Percentiles rank a stretch among this genome's conserved stretches.
phyloP scores from a whole-genome alignment of 2,797 vertebrate genomes.

The Florisuga fusca region DNA sequence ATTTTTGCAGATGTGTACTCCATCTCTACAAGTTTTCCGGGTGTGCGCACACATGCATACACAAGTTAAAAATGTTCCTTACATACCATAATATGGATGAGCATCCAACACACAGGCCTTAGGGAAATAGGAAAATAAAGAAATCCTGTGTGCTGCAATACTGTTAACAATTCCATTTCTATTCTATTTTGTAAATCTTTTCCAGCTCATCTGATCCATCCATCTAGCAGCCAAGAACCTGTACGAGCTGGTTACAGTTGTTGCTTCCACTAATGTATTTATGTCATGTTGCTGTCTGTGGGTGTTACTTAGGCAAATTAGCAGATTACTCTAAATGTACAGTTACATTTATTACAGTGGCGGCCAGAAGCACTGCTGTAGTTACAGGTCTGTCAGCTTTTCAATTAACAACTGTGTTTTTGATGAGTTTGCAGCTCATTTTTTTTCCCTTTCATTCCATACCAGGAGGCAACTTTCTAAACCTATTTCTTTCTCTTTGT shows the following conservation, averaged over 20 bases:
- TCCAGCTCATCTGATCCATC: slow-evolving; percentile 52
- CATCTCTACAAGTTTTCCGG: not conserved
- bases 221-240: slow-evolving; percentile 8
- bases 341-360: slow-evolving; percentile 56
- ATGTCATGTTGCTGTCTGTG: slow-evolving; percentile 68
- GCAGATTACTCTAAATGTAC: slow-evolving; percentile 72
- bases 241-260: slow-evolving; percentile 23
- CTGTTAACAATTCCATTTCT: not conserved
- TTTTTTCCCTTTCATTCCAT: not conserved
- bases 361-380: slow-evolving; percentile 33
- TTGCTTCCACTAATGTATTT: slow-evolving; percentile 56
- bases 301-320: slow-evolving; percentile 75
- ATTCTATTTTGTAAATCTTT: not conserved
- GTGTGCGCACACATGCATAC: not conserved
- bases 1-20: not conserved
- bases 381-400: slow-evolving; percentile 62
- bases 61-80: not conserved
- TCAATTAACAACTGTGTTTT: slow-evolving; percentile 51
- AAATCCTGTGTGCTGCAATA: not conserved
- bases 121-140: not conserved
- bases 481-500: not conserved
- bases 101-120: not conserved
- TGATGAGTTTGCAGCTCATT: slow-evolving; percentile 50
- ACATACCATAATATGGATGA: not conserved
- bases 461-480: not conserved